Percentiles rank a stretch among this genome's conserved stretches.
Conservation (phyloP, 2,113 vertebrate species). For the Chlamydotis undulata region DNA sequence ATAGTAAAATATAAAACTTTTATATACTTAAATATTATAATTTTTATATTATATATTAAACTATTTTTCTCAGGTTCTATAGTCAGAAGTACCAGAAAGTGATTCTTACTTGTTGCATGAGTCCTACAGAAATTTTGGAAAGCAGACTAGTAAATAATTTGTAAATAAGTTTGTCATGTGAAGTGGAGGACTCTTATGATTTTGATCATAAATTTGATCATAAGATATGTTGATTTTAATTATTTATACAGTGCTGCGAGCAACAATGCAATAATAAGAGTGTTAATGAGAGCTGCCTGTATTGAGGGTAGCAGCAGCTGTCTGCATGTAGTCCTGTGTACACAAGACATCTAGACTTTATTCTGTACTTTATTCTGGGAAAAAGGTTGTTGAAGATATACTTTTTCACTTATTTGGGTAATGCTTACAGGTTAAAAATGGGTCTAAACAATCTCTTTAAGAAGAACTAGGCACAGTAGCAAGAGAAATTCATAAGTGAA, state of each 20-base stretch:
- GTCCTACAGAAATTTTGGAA: not conserved
- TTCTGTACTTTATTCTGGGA: not conserved
- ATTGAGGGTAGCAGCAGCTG: not conserved
- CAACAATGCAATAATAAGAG: rapidly evolving
- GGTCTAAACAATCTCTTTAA: not conserved
- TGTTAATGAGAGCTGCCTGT: not conserved
- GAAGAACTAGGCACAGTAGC: not conserved
- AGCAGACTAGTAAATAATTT: not conserved
- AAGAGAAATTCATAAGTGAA: not conserved
- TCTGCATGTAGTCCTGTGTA: not conserved
- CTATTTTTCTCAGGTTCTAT: not conserved
- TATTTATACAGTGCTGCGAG: not conserved
- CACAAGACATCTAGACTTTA: not conserved
- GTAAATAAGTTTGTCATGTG: not conserved
- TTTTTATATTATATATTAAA: not conserved
- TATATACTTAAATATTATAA: not conserved
- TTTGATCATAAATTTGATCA: too few relatives aligned
- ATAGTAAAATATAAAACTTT: not conserved
- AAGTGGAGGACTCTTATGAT: not conserved
- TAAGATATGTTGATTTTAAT: not conserved
- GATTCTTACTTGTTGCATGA: not conserved
- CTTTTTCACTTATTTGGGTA: not conserved
- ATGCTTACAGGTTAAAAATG: not conserved
- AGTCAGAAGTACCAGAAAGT: not conserved
- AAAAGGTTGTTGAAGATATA: not conserved